Conservation (phyloP, 2,797 vertebrate species). For the Borostomias antarcticus region DNA sequence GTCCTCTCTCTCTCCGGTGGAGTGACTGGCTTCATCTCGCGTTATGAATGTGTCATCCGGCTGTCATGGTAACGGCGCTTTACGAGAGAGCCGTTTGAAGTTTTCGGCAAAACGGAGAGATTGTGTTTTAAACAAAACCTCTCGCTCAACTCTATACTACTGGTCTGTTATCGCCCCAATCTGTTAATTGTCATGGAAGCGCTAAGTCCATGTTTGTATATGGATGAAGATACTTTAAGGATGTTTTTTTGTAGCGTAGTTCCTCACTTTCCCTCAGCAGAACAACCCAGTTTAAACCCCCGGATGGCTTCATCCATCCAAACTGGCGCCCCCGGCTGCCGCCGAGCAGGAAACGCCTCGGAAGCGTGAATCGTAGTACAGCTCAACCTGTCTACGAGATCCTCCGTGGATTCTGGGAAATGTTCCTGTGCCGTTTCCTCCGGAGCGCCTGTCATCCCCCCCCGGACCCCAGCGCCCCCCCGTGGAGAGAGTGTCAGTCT, state of each 20-base stretch:
- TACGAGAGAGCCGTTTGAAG: not conserved
- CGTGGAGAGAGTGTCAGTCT: not conserved
- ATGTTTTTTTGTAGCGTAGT: not conserved
- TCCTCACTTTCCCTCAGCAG: conserved; percentile 19
- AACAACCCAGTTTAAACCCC: not conserved
- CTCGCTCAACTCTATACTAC: conserved; percentile 18
- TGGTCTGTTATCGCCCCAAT: conserved; percentile 53
- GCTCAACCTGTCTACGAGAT: not conserved
- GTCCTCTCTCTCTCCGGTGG: not conserved
- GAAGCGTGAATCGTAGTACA: not conserved
- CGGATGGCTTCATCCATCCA: not conserved
- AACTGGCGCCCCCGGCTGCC: not conserved
- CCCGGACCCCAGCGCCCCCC: no score
- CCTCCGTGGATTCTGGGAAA: not conserved
- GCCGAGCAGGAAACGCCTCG: not conserved
- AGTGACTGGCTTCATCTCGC: not conserved
- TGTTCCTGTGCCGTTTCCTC: not conserved
- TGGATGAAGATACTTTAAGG: conserved; percentile 62
- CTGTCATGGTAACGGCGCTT: not conserved
- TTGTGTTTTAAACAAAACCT: conserved; percentile 9
- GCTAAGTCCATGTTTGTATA: conserved; percentile 68
- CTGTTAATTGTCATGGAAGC: conserved; percentile 68
- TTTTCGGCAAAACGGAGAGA: not conserved
- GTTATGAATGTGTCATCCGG: not conserved
- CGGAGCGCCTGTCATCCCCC: conserved; percentile 11